These are phyloP conservation scores for Phasianus colchicus DNA, from an alignment of 2,113 vertebrate species.

Conservation along the genomic window DNA sequence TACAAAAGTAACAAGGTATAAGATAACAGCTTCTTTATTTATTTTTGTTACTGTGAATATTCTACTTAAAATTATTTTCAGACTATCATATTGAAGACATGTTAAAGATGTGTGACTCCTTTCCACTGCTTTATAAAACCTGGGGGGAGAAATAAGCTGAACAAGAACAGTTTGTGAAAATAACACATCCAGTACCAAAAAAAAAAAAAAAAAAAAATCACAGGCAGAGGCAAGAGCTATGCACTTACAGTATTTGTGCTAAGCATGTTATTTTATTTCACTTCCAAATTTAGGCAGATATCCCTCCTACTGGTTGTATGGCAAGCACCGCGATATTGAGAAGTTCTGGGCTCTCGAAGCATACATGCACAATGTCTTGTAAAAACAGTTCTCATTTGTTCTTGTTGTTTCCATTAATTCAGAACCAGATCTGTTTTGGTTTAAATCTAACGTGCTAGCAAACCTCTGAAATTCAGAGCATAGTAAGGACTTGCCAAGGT, in stretches of 20 bases:
- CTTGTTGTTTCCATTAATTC: not conserved
- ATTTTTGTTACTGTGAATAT: constrained; percentile 8
- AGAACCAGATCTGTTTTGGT: not conserved
- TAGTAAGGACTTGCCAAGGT: not conserved
- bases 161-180: constrained; percentile 22
- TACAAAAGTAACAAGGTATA: not conserved
- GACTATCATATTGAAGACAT: constrained; percentile 20
- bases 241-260: too few relatives aligned
- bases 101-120: not conserved
- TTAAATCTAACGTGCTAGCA: not conserved
- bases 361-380: not conserved
- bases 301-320: not conserved
- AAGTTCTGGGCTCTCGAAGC: not conserved
- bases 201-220: constrained; percentile 6
- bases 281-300: constrained; percentile 33
- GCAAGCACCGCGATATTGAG: not conserved
- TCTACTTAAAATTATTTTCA: constrained; percentile 36
- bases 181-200: constrained; percentile 1
- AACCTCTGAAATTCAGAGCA: not conserved
- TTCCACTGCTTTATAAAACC: constrained; percentile 8
- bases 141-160: not conserved
- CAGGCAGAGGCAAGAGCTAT: not conserved
- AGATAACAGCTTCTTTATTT: constrained; percentile 13
- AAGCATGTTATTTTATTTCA: too few relatives aligned
- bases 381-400: not conserved